phyloP scores from a whole-genome alignment of 2,888 invertebrate genomes.

The Ariolimax columbianus region DNA sequence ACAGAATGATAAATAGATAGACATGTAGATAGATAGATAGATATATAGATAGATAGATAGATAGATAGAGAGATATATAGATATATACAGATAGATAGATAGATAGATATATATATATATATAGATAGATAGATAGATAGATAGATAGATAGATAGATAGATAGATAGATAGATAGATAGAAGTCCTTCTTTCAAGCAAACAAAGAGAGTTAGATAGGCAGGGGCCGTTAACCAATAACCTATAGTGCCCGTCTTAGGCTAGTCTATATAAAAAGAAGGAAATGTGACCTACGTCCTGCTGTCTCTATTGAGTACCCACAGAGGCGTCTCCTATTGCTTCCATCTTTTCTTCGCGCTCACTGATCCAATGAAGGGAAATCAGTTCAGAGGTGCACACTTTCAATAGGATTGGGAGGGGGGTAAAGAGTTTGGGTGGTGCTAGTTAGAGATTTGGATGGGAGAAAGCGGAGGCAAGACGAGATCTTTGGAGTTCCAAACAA shows the following conservation, averaged over 20 bases:
- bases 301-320: neutral
- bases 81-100: too few species aligned
- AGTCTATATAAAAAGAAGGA: constrained; percentile 1
- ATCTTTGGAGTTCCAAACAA: neutral
- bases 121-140: too few species aligned
- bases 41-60: too few species aligned
- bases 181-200: too few species aligned
- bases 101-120: too few species aligned
- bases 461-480: neutral
- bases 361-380: constrained; percentile 10
- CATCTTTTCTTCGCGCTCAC: constrained; percentile 6
- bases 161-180: too few species aligned
- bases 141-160: too few species aligned
- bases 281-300: neutral
- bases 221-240: neutral
- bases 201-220: too few species aligned
- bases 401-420: neutral
- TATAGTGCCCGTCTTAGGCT: neutral
- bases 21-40: too few species aligned
- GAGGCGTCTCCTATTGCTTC: neutral
- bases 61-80: too few species aligned
- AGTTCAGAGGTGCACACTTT: neutral
- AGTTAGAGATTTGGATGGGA: too few species aligned
- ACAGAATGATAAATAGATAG: too few species aligned
- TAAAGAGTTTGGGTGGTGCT: neutral